A percentile compares a stretch with the other conserved stretches of the same genome.
Evolutionary conservation across 2,113 vertebrate genomes (phyloP).

Genomic region (Fukomys damarensis): DNA sequence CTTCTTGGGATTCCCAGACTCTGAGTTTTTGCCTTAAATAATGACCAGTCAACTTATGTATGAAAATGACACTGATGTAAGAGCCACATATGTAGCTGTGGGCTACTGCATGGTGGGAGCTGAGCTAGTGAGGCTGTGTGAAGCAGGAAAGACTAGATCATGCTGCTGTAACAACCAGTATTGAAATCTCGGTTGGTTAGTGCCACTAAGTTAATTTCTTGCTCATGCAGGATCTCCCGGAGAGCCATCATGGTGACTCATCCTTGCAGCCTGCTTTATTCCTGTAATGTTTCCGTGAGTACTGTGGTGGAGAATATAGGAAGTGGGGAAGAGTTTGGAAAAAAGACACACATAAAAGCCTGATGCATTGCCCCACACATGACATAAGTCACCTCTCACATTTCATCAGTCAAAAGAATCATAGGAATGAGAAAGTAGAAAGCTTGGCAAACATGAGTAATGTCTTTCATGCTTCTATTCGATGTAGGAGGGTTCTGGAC

Average conservation of each 20-base stretch:
- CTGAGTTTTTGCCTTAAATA: not conserved
- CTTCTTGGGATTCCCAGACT: not conserved
- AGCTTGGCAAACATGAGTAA: not conserved
- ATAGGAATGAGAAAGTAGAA: not conserved
- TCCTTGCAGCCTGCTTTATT: not conserved
- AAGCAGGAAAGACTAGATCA: not conserved
- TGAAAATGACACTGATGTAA: not conserved
- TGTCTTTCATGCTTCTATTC: not conserved
- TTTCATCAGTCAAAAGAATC: not conserved
- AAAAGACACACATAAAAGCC: not conserved
- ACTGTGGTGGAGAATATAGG: not conserved
- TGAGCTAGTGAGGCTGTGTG: not conserved
- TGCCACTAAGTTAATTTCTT: not conserved
- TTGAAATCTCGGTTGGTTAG: not conserved
- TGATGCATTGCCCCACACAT: not conserved
- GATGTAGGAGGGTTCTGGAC: not conserved
- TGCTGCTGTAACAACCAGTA: not conserved
- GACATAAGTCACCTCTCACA: not conserved
- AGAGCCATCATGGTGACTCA: not conserved
- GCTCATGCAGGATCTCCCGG: not conserved
- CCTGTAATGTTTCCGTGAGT: not conserved
- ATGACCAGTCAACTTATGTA: not conserved
- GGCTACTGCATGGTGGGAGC: not conserved
- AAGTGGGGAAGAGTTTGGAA: not conserved
- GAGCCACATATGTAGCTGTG: not conserved